Percentiles rank a stretch among this genome's conserved stretches.
Evolutionary conservation across 2,113 vertebrate species (phyloP).

Genomic region (Ancistrus triradiatus): DNA sequence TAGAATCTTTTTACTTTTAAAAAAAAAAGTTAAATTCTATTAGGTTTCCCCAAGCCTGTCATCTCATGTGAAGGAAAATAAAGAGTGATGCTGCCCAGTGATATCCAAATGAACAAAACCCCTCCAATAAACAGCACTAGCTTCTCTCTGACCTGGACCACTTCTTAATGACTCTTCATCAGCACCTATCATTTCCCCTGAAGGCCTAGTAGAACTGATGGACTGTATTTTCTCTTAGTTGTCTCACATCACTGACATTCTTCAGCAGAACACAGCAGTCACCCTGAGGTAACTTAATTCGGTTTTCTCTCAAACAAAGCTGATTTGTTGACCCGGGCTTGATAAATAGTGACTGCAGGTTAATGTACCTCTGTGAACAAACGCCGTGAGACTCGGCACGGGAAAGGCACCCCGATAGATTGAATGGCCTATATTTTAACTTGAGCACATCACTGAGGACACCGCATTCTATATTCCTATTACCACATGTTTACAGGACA

Average conservation of each 20-base stretch:
- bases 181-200: constrained; percentile 20
- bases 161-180: neutral
- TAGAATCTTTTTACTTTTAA: no score
- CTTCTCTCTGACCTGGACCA: constrained; percentile 14
- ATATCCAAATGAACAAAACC: constrained; percentile 15
- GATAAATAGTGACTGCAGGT: constrained; percentile 16
- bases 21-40: no score
- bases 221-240: constrained; percentile 14
- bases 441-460: neutral
- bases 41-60: no score
- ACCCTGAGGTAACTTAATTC: constrained; percentile 18
- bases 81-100: no score
- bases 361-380: constrained; percentile 19
- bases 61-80: no score
- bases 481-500: neutral
- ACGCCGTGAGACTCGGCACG: neutral
- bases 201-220: constrained; percentile 32
- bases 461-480: neutral
- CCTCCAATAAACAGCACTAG: neutral
- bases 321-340: constrained; percentile 19
- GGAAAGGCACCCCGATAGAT: neutral
- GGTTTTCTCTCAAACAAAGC: neutral
- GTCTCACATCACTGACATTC: constrained; percentile 12
- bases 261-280: neutral
- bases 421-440: constrained; percentile 1